phyloP scores from a whole-genome alignment of 2,888 invertebrate species.

The Drosophila histrio region DNA sequence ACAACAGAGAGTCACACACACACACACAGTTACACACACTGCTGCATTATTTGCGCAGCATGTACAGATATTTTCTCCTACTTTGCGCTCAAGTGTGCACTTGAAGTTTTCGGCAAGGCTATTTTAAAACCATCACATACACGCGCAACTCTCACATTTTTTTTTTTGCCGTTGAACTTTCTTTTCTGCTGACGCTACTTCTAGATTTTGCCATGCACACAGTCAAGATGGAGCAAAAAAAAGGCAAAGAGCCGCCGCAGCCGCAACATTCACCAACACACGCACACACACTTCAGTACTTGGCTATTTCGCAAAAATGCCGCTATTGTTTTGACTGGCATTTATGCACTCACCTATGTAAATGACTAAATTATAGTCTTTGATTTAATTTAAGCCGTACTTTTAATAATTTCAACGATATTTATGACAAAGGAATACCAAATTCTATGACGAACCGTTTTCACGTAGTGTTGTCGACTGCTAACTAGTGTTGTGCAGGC shows the following conservation, averaged over 20 bases:
- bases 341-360: conserved; percentile 53
- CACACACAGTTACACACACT: conserved; percentile 44
- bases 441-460: conserved; percentile 62
- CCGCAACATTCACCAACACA: conserved; percentile 58
- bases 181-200: conserved; percentile 78
- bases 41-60: conserved; percentile 31
- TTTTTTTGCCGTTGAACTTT: conserved; percentile 70
- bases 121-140: conserved; percentile 74
- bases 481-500: conserved; percentile 35
- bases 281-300: conserved; percentile 22
- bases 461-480: conserved; percentile 59
- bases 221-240: conserved; percentile 48
- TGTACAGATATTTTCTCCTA: conserved; percentile 65
- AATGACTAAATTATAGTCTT: conserved; percentile 6
- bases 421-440: conserved; percentile 56
- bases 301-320: conserved; percentile 3
- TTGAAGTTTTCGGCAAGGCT: conserved; percentile 77
- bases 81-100: conserved; percentile 66
- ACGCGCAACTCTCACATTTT: conserved; percentile 45
- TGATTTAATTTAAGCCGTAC: conserved; percentile 37
- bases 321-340: conserved; percentile 9
- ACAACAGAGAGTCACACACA: conserved; percentile 30
- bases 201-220: conserved; percentile 74
- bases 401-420: conserved; percentile 25
- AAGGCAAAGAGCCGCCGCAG: conserved; percentile 44